These are phyloP conservation scores for Muscicapa comitata DNA, from an alignment of 2,797 vertebrate species.

Conservation along the genomic window DNA sequence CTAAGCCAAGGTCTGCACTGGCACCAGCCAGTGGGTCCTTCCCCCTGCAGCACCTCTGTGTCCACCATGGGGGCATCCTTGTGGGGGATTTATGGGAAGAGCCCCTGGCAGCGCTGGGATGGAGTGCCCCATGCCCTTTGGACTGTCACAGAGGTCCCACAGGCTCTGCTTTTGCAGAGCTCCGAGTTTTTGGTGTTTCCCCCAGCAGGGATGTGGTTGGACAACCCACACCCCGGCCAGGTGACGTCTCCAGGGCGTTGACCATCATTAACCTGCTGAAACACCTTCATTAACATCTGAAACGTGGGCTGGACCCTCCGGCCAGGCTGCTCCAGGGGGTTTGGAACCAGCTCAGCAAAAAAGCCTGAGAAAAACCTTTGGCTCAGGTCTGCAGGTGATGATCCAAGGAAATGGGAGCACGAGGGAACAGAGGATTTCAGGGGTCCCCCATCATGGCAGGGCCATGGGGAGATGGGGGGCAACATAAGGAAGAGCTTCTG, in stretches of 20 bases:
- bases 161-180: background rate
- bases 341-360: background rate
- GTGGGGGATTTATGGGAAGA: background rate
- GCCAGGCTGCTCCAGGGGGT: background rate
- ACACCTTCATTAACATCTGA: constrained; percentile 50
- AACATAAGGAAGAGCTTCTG: background rate
- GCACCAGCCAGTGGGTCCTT: background rate
- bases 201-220: background rate
- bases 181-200: background rate
- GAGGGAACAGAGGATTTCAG: background rate
- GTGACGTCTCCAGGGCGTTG: background rate
- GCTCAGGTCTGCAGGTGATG: background rate
- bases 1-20: background rate
- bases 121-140: background rate
- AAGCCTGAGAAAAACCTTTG: background rate
- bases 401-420: background rate
- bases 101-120: background rate
- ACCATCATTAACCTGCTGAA: constrained; percentile 9
- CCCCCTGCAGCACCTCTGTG: background rate
- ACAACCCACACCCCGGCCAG: background rate
- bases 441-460: background rate
- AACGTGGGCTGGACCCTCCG: background rate
- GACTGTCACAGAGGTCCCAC: background rate
- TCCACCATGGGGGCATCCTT: rapidly evolving
- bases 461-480: background rate